These are phyloP conservation scores for Cnemophilus loriae DNA, from an alignment of 2,113 vertebrate species.

Conservation along the genomic window DNA sequence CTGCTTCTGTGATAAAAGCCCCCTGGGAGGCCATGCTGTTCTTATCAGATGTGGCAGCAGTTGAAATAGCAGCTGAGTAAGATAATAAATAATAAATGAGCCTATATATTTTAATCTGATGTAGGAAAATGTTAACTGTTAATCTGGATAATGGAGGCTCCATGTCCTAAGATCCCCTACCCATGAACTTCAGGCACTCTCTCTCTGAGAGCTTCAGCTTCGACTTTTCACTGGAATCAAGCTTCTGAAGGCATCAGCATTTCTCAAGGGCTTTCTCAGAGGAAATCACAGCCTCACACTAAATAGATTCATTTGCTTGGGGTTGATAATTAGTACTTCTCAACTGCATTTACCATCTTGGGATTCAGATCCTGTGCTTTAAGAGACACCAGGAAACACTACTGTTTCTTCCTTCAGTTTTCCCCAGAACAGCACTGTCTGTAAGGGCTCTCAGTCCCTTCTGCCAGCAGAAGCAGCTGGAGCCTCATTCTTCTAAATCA, in stretches of 20 bases:
- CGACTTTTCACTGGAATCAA: neutral
- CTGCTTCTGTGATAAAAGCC: conserved; percentile 25
- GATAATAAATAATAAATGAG: conserved; percentile 68
- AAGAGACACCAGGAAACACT: neutral
- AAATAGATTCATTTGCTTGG: conserved; percentile 3
- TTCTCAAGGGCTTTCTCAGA: conserved; percentile 36
- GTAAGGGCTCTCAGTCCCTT: neutral
- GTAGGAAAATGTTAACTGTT: conserved; percentile 58
- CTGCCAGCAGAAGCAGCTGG: neutral
- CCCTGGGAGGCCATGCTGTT: neutral
- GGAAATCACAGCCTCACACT: neutral
- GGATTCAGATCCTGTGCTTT: neutral
- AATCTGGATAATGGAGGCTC: conserved; percentile 40
- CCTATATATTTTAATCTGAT: conserved; percentile 60
- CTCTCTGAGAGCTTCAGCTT: conserved; percentile 1
- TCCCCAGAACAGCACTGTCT: neutral
- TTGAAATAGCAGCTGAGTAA: conserved; percentile 62
- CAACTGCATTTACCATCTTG: neutral
- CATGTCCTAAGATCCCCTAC: neutral
- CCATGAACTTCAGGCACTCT: neutral
- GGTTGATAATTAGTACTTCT: neutral
- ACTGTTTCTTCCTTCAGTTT: neutral
- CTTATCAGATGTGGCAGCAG: conserved; percentile 56
- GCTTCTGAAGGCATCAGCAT: conserved; percentile 26
- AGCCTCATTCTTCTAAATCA: neutral